Conservation (phyloP, 2,113 vertebrate species). For the Puffinus mauretanicus region DNA sequence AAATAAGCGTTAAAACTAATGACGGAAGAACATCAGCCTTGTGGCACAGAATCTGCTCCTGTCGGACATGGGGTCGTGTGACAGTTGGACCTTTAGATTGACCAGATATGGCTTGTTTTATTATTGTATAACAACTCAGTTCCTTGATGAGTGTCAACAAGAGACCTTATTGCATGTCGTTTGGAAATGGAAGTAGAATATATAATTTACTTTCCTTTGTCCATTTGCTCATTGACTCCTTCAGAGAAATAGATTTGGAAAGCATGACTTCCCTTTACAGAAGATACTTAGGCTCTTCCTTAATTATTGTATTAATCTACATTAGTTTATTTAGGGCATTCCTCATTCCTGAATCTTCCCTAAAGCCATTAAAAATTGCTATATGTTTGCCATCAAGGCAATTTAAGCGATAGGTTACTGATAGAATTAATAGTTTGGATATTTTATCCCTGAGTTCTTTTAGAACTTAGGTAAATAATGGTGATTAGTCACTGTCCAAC, state of each 20-base stretch:
- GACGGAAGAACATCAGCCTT: background rate
- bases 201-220: background rate
- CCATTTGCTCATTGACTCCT: background rate
- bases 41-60: background rate
- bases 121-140: background rate
- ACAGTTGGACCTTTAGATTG: background rate
- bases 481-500: background rate
- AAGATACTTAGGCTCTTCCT: background rate
- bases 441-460: background rate
- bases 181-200: background rate
- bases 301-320: background rate
- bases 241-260: background rate
- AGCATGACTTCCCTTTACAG: background rate
- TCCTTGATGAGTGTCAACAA: background rate
- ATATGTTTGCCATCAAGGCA: background rate
- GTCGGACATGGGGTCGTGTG: fast-evolving
- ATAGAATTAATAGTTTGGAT: background rate
- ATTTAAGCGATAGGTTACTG: background rate
- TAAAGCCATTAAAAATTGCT: background rate
- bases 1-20: background rate
- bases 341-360: background rate
- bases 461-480: background rate
- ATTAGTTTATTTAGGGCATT: background rate
- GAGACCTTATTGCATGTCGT: background rate
- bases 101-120: background rate